These are phyloP conservation scores for Bombus fervidus DNA, from an alignment of 1,140 invertebrate species.

Conservation along the genomic window DNA sequence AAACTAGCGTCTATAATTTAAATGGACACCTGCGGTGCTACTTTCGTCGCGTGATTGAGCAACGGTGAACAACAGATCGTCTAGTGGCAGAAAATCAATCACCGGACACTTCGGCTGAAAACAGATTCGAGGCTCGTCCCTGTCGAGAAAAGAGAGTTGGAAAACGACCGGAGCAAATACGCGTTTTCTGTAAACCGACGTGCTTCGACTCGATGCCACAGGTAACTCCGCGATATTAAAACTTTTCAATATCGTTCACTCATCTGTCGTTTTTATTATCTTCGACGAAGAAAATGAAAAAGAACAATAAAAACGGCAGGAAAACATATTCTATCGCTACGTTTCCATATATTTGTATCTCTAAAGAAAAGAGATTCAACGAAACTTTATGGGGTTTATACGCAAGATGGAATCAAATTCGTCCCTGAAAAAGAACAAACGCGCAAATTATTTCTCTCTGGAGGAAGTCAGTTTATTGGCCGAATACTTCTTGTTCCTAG, in stretches of 20 bases:
- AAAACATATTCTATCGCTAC: background rate
- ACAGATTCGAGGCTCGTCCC: constrained; percentile 45
- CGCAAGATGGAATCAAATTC: background rate
- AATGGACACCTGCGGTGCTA: constrained; percentile 29
- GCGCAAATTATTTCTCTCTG: background rate
- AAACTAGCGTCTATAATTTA: constrained; percentile 56
- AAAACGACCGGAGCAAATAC: constrained; percentile 8
- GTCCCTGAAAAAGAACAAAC: background rate
- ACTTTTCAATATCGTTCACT: background rate
- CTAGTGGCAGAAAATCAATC: constrained; percentile 65
- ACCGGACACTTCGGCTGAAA: constrained; percentile 46
- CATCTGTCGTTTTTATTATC: background rate
- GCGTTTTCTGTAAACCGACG: background rate
- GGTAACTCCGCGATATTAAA: constrained; percentile 22
- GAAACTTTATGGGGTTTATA: background rate
- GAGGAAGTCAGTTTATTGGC: constrained; percentile 21
- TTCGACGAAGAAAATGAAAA: background rate
- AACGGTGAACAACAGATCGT: constrained; percentile 37
- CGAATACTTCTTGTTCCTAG: background rate
- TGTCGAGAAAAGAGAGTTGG: background rate
- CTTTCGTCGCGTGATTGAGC: constrained; percentile 53
- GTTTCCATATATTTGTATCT: background rate
- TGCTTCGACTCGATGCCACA: too few species aligned
- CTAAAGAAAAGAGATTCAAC: background rate
- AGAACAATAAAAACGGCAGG: background rate